phyloP scores from a whole-genome alignment of 2,797 vertebrate species.

The Parauchenoglanis ngamensis region DNA sequence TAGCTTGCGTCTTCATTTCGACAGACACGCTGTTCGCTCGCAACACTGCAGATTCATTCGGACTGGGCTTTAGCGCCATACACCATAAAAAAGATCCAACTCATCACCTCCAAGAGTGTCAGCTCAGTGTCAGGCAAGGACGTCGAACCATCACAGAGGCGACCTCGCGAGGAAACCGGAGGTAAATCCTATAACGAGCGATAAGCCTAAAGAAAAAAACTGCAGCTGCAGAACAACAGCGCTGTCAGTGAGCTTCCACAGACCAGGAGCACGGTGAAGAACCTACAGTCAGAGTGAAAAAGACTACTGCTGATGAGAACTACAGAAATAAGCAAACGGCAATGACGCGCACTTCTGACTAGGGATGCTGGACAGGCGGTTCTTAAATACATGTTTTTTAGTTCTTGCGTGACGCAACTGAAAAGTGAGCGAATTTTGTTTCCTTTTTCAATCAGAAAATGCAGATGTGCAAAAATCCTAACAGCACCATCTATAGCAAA shows the following conservation, averaged over 20 bases:
- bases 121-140: background rate
- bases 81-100: background rate
- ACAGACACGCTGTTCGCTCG: background rate
- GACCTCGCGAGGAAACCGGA: background rate
- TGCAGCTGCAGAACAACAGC: background rate
- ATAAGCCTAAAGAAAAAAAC: background rate
- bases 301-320: background rate
- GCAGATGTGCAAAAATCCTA: background rate
- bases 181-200: background rate
- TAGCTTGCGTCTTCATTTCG: background rate
- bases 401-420: background rate
- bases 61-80: conserved; percentile 3
- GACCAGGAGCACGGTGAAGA: background rate
- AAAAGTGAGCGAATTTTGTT: background rate
- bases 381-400: too few species aligned
- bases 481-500: background rate
- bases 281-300: background rate
- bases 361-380: background rate
- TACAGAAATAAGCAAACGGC: too few species aligned
- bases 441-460: background rate
- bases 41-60: background rate
- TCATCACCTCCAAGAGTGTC: background rate
- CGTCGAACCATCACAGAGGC: background rate
- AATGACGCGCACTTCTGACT: background rate
- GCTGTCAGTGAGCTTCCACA: background rate